Evolutionary conservation across 2,888 invertebrate genomes (phyloP), one percentile per base, ranked within the genome.

Genomic region (Holacanthella duospinosa): DNA sequence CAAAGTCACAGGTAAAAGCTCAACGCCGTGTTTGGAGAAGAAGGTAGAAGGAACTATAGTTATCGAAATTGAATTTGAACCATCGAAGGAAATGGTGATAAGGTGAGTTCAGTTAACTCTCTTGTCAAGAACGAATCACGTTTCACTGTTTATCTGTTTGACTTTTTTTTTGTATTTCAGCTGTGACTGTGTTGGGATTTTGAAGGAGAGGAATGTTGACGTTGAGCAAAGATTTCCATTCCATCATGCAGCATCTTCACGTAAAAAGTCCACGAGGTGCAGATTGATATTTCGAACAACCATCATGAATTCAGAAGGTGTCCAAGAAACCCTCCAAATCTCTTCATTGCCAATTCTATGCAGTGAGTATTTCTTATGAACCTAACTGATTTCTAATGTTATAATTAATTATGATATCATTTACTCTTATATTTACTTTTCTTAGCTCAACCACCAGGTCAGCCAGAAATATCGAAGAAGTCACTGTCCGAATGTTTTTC

Each of bases 161-260:
- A n/a, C n/a, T n/a, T n/a, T n/a, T n/a, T n/a, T n/a, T n/a, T n/a
- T n/a, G n/a, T 36, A 16, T 61, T 61, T 29, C 74, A 83, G 83
- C 55, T 92, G 96, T 77, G 96, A 97, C 81, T 96, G 96, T 80
- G 94, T 97, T 64, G 96, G 96, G 19, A 96, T 96, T 74, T 81
- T 96, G 69, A 96, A 81, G 82, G 93, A 93, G 77, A 84, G 95
- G 71, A 95, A 95, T 79, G 94, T 95, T 27, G 95, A 96, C 78
- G 95, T 96, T 26, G 90, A 91, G 76, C 88, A 89, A 76, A 80
- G 94, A 66, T 89, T 93, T 78, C 91, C 91, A 0, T 89, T 91
- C 74, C 83, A 89, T 71, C 81, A 88, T 61, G 85, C 86, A 0
- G 82, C 89, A 66, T 43, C 63, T 21, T 77, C 77, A 63, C 91